Base-by-base conservation (phyloP, 30 jellyfish, hydroid and myxozoan species). In the Aurelia sp. region DNA sequence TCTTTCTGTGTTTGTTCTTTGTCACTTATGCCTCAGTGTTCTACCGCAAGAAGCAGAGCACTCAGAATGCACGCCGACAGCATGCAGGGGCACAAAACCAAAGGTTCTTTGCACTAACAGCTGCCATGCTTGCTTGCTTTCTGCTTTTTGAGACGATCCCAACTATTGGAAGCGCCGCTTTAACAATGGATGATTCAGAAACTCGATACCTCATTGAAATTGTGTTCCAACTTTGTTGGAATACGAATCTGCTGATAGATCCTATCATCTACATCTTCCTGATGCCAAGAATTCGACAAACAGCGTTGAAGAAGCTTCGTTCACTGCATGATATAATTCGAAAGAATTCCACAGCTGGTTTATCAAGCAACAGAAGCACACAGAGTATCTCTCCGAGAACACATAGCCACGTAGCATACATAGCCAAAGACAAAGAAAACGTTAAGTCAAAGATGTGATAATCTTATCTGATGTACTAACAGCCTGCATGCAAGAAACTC, bases 221-320 rank as follows among this genome's bases (percentile, higher is more conserved):
- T 11, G 17, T 33, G 11, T 44, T 21, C 19, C 40, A 27, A 22
- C 64, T 66, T 17, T 21, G 74, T 5, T 79, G 89, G 89, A 35
- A 50, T 15, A 37, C 65, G 23, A 50, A 79, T 47, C 20, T 65
- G 27, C 74, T 79, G 4, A 82, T 71, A 16, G 81, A 79, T 58
- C 79, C 85, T 6, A 3, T 76, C 1, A 76, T 60, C 3, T 76
- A 60, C 37, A 76, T 60, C 9, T 76, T 60, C 69, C 6, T 76
- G 86, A 66, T 21, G 48, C 86, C 86, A 31, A 20, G 40, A 9
- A 17, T 61, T 10, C n/a, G 40, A 44, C 15, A 44, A 44, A 44
- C 55, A 44, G 55, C 55, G 55, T 0, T 44, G 8, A 0, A 44
- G 15, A 44, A 44, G 55, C 55, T 44, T 44, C 3, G 55, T 10